Percentiles rank a stretch among this genome's conserved stretches.
Conservation (phyloP, 2,113 vertebrate species). For the Protobothrops flavoviridis region DNA sequence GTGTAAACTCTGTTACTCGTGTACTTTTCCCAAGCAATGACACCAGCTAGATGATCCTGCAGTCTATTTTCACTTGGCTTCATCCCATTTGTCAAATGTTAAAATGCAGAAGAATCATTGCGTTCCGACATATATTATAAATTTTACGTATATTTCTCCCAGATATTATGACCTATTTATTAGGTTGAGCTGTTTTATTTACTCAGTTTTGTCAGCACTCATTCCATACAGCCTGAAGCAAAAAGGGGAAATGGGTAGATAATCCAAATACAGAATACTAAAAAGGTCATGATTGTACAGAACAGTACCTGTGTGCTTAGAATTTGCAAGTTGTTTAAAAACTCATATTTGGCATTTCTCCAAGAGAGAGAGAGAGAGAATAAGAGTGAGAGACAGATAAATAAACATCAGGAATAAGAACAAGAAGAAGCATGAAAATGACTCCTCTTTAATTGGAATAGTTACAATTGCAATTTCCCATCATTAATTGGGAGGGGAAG, state of each 20-base stretch:
- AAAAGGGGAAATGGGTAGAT: conserved; percentile 31
- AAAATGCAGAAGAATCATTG: conserved; percentile 27
- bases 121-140: conserved; percentile 1
- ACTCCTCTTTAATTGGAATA: background rate
- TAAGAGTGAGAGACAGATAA: background rate
- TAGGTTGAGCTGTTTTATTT: background rate
- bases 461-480: background rate
- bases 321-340: background rate
- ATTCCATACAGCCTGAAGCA: conserved; percentile 14
- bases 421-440: background rate
- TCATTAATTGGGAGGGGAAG: background rate
- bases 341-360: background rate
- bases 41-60: background rate
- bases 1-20: background rate
- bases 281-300: conserved; percentile 42
- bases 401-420: background rate
- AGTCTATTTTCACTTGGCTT: background rate
- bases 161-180: background rate
- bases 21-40: background rate
- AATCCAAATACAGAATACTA: conserved; percentile 48
- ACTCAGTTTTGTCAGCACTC: background rate
- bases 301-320: conserved; percentile 8
- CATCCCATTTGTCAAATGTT: background rate
- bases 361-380: background rate
- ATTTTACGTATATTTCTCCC: background rate